Evolutionary conservation across 2,113 vertebrate species (phyloP).

Genomic region (Ptyas mucosa): DNA sequence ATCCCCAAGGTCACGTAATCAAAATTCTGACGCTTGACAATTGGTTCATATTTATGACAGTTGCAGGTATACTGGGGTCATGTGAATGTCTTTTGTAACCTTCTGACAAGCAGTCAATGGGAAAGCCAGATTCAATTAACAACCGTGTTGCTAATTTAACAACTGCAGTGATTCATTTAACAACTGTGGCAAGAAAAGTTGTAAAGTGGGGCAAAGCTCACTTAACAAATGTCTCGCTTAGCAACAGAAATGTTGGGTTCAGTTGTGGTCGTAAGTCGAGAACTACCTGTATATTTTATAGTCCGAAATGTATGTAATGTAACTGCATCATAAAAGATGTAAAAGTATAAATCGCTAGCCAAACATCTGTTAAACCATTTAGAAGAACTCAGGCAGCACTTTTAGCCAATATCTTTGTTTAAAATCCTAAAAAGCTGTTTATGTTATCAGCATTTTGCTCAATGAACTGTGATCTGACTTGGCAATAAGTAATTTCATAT

Average conservation of each 20-base stretch:
- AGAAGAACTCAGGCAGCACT: not conserved
- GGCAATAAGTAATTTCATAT: not conserved
- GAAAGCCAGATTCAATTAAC: not conserved
- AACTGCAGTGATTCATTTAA: not conserved
- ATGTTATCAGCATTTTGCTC: not conserved
- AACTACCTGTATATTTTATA: not conserved
- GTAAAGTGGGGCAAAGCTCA: not conserved
- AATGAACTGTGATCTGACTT: not conserved
- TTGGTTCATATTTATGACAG: not conserved
- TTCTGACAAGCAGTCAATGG: not conserved
- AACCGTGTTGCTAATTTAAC: not conserved
- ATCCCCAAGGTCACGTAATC: not conserved
- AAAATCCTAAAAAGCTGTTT: not conserved
- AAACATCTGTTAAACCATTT: not conserved
- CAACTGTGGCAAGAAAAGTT: not conserved
- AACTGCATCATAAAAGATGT: not conserved
- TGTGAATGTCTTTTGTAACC: not conserved
- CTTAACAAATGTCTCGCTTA: not conserved
- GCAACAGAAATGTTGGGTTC: not conserved
- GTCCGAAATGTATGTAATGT: not conserved
- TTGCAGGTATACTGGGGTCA: not conserved
- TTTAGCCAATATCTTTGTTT: not conserved
- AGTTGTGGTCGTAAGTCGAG: not conserved
- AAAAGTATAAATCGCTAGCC: not conserved
- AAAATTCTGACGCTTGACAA: not conserved